A percentile compares a stretch with the other conserved stretches of the same genome.
These are phyloP conservation scores for Merops nubicus DNA, from an alignment of 2,113 vertebrate species.

Conservation along the genomic window DNA sequence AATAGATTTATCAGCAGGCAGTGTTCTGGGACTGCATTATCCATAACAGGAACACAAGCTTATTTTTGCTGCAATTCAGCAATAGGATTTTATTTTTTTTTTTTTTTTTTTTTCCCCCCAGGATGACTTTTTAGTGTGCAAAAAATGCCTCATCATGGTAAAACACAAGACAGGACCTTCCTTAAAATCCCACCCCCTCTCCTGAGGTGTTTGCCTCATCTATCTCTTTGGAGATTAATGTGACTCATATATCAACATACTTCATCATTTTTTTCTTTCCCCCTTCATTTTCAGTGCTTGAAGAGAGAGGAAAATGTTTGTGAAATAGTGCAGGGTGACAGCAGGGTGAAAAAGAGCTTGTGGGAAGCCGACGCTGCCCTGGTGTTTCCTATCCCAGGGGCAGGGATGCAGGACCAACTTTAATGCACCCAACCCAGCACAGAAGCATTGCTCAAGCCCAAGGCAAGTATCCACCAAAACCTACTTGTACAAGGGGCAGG, in stretches of 20 bases:
- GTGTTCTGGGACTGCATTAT: not conserved
- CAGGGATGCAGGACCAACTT: rapidly evolving
- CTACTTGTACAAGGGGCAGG: not conserved
- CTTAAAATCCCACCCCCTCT: slow-evolving; percentile 1
- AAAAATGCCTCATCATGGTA: not conserved
- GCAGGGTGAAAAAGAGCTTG: not conserved
- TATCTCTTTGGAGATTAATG: not conserved
- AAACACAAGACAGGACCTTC: not conserved
- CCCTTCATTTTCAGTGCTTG: not conserved
- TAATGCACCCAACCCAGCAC: not conserved
- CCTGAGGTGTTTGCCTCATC: slow-evolving; percentile 9
- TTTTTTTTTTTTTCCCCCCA: not conserved
- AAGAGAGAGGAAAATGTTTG: not conserved
- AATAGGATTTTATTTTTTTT: not conserved
- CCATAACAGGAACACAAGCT: not conserved
- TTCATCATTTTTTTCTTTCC: not conserved
- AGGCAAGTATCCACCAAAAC: not conserved
- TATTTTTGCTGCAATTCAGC: not conserved
- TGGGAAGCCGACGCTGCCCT: not conserved
- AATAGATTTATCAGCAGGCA: not conserved
- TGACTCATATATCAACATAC: not conserved
- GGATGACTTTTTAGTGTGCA: not conserved
- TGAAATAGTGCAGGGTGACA: not conserved
- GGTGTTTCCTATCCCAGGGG: not conserved
- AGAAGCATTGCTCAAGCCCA: not conserved